Percentiles rank a stretch among this genome's conserved stretches.
Conservation (phyloP, 2,113 vertebrate genomes). For the Onychostoma macrolepis region DNA sequence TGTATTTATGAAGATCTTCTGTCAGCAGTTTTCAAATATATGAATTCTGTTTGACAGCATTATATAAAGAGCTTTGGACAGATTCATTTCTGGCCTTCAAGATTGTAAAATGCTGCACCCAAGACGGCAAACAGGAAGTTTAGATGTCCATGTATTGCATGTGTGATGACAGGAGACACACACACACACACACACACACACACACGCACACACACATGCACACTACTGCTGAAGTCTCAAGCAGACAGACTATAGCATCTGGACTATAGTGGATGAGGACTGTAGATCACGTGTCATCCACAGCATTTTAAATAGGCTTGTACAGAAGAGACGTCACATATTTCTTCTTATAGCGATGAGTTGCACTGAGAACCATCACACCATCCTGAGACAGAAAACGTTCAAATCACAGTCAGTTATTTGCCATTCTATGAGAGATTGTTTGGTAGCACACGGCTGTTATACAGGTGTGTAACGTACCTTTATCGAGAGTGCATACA, state of each 20-base stretch:
- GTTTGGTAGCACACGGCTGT: neutral
- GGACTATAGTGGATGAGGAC: constrained; percentile 52
- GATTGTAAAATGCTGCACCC: constrained; percentile 5
- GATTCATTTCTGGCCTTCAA: neutral
- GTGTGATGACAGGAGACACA: neutral
- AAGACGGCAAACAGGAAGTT: neutral
- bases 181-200: neutral
- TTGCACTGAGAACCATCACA: constrained; percentile 97
- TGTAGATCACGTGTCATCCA: no score
- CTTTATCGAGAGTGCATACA: constrained; percentile 97
- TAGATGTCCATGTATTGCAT: neutral
- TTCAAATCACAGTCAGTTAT: no score
- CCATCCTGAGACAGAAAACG: constrained; percentile 80
- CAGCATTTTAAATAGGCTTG: constrained; percentile 81
- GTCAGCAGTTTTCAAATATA: neutral
- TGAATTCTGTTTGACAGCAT: neutral
- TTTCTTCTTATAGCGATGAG: constrained; percentile 98
- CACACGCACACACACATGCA: no score
- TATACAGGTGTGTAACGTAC: constrained; percentile 64
- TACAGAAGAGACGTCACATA: constrained; percentile 93
- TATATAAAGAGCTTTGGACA: neutral
- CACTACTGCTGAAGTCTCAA: neutral
- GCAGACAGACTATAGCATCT: constrained; percentile 53
- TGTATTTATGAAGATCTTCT: neutral
- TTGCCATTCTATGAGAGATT: neutral